These are phyloP conservation scores for Meteorus cinctellus DNA, from an alignment of 2,888 invertebrate genomes.

Conservation along the genomic window DNA sequence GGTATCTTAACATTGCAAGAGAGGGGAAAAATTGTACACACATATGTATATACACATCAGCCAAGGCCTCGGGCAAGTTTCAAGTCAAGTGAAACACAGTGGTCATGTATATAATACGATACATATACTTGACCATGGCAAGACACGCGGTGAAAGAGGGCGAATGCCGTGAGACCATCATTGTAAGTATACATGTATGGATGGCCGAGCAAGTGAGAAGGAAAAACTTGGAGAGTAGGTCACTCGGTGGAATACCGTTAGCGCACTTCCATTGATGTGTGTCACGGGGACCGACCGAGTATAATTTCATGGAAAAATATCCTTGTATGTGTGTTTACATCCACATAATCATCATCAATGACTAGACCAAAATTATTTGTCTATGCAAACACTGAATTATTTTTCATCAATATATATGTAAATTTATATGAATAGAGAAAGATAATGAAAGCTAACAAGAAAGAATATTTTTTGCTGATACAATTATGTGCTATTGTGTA, in stretches of 20 bases:
- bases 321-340: neutral
- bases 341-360: slow-evolving; percentile 5
- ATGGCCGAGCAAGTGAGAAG: slow-evolving; percentile 41
- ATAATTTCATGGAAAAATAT: slow-evolving; percentile 35
- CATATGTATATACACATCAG: slow-evolving; percentile 42
- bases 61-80: slow-evolving; percentile 35
- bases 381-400: neutral
- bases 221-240: slow-evolving; percentile 65
- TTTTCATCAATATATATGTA: neutral
- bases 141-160: slow-evolving; percentile 41
- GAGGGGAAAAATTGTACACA: slow-evolving; percentile 55
- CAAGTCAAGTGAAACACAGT: slow-evolving; percentile 33
- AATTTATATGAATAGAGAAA: neutral
- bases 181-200: slow-evolving; percentile 15
- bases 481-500: no score
- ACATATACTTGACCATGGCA: slow-evolving; percentile 53
- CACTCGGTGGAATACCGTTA: slow-evolving; percentile 68
- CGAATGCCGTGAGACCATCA: slow-evolving; percentile 47
- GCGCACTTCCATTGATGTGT: slow-evolving; percentile 70
- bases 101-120: slow-evolving; percentile 21
- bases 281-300: slow-evolving; percentile 66
- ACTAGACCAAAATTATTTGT: neutral
- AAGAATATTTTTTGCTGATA: no score
- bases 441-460: no score
- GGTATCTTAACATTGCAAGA: neutral